These are phyloP conservation scores for Leptobrachium ailaonicum DNA, from an alignment of 2,113 vertebrate genomes.

Conservation along the genomic window DNA sequence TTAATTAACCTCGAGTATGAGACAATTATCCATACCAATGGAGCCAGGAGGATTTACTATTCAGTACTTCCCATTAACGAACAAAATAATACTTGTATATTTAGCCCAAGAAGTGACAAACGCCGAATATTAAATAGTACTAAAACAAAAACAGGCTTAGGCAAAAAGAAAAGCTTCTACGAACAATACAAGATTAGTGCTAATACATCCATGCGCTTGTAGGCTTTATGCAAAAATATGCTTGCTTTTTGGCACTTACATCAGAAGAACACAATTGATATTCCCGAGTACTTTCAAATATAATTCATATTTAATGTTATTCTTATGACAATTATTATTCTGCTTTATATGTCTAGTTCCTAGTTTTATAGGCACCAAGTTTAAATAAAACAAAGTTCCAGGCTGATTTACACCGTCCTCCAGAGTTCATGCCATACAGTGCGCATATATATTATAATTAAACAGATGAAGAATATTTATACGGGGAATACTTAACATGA, in stretches of 20 bases:
- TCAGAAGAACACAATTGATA: slow-evolving; percentile 25
- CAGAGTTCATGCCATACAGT: not conserved
- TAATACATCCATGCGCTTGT: slow-evolving; percentile 13
- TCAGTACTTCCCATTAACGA: slow-evolving; percentile 38
- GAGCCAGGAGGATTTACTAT: slow-evolving; percentile 16
- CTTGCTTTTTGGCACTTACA: slow-evolving; percentile 15
- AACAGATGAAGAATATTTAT: not conserved
- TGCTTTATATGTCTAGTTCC: not conserved
- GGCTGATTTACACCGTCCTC: not conserved
- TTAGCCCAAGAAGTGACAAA: slow-evolving; percentile 35
- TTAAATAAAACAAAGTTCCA: slow-evolving; percentile 1
- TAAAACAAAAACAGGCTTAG: slow-evolving; percentile 33
- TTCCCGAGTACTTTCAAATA: not conserved
- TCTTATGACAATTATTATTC: slow-evolving; percentile 6
- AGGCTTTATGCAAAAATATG: slow-evolving; percentile 20
- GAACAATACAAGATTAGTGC: slow-evolving; percentile 39
- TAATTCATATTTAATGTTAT: slow-evolving; percentile 6
- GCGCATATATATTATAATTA: not conserved
- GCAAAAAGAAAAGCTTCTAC: slow-evolving; percentile 29
- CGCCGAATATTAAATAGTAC: slow-evolving; percentile 27
- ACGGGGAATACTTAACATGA: not conserved
- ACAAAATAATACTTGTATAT: slow-evolving; percentile 34
- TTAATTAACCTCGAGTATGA: slow-evolving; percentile 48
- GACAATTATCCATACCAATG: slow-evolving; percentile 42
- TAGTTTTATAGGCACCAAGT: slow-evolving; percentile 6